Evolutionary conservation across 2,113 vertebrate species (phyloP), one percentile per base, ranked within the genome.

Genomic region (Siniperca knerii): DNA sequence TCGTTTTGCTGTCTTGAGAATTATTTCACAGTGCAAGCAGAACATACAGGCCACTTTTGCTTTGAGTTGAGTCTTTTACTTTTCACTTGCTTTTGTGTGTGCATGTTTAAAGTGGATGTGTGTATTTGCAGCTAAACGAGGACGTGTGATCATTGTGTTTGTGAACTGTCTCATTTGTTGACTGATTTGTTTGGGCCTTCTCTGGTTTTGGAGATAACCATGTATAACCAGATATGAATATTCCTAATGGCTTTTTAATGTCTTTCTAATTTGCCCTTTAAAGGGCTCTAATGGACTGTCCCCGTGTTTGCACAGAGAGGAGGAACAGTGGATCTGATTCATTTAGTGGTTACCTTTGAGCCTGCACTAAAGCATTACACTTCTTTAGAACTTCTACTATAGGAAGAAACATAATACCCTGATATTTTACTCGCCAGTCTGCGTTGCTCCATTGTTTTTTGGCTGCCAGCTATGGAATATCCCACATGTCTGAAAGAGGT

Each of bases 231-330:
- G 82, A 90, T 91, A 86, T 93, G 90, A 92, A 90, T 91, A 89
- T 92, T 90, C 88, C 75, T 91, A 92, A 94, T 94, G 89, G 88
- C 75, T 90, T 93, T 93, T 93, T 93, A 94, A 94, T 92, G 93
- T 64, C 77, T 91, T 89, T 84, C 71, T 93, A 93, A 94, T 93
- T 92, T 89, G 79, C 71, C 87, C 88, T 90, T 91, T 91, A 86
- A 92, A 88, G 77, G 75, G 71, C 79, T 90, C 81, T 90, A 93
- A 93, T 93, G 90, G 85, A 82, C 86, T 90, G 89, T 90, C 77
- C 80, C 83, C 69, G 23, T 93, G 87, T 94, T 90, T 92, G 86
- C 79, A 85, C 79, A 77, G 81, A 62, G 87, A 72, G 81, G 62
- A 76, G 66, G 70, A 84, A 83, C 78, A 48, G 67, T 79, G 69